Base-by-base conservation (phyloP, 2,888 invertebrate species). In the Hypena proboscidalis region DNA sequence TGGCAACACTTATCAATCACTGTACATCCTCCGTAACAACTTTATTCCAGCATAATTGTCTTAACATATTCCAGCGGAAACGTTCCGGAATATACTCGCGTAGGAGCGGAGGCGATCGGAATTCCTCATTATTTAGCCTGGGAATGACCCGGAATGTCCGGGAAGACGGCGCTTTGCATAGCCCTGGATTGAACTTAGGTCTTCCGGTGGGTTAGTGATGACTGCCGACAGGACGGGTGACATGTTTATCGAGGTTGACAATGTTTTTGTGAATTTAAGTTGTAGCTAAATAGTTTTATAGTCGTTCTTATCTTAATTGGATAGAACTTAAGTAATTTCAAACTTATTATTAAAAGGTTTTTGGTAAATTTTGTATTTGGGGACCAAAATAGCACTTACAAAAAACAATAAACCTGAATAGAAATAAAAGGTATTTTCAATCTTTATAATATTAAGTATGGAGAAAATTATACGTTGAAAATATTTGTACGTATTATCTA, bases 111-210 rank as follows among this genome's bases (percentile, higher is more conserved):
- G 54, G 59, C 48, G 47, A 51, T 51, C 56, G 55, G 37, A 59
- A 64, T 59, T 50, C 58, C 39, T 14, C 39, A 52, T 64, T 58
- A 69, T 70, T 61, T 39, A 22, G 13, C 4, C 7, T 31, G 27
- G 58, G 62, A 65, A 62, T 66, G 61, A 58, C 44, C 43, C 20
- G 41, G 52, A 47, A 66, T 52, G 54, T 63, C 52, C 61, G 57
- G 70, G 68, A 60, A 62, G 47, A 19, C 8, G 40, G 29, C 57
- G 36, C 57, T 70, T 70, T 67, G 63, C 67, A 62, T 67, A 45
- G 46, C 55, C 49, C 49, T 36, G 42, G 34, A 55, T 9, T 41
- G 32, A 59, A 67, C 48, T 63, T 53, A 53, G 42, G 13, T 51
- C 58, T 65, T 61, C 55, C 52, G 33, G 34, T 46, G 43, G 31